phyloP scores from a whole-genome alignment of 2,113 vertebrate genomes.

The Mus musculus region GRCm39 chr7:111555001-111555500 shows the following conservation, averaged over 20 bases:
- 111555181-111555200: not conserved
- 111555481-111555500: not conserved
- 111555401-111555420: not conserved
- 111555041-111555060: not conserved
- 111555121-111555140: not conserved
- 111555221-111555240: not conserved
- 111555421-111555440: too few species aligned
- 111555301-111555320: slow-evolving; percentile 8
- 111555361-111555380: slow-evolving; percentile 4
- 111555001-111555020: not conserved
- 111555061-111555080: not conserved
- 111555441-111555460: not conserved
- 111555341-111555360: not conserved
- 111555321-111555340: slow-evolving; percentile 4
- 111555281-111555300: not conserved
- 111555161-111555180: not conserved
- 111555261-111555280: not conserved
- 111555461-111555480: not conserved
- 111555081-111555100: too few species aligned
- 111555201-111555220: slow-evolving; percentile 8
- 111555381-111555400: not conserved
- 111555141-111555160: not conserved
- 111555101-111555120: not conserved
- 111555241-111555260: slow-evolving; percentile 33
- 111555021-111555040: not conserved